A percentile compares a stretch with the other conserved stretches of the same genome.
phyloP scores from a whole-genome alignment of 92 coral and sea anemone species.

The Heliopora coerulea region DNA sequence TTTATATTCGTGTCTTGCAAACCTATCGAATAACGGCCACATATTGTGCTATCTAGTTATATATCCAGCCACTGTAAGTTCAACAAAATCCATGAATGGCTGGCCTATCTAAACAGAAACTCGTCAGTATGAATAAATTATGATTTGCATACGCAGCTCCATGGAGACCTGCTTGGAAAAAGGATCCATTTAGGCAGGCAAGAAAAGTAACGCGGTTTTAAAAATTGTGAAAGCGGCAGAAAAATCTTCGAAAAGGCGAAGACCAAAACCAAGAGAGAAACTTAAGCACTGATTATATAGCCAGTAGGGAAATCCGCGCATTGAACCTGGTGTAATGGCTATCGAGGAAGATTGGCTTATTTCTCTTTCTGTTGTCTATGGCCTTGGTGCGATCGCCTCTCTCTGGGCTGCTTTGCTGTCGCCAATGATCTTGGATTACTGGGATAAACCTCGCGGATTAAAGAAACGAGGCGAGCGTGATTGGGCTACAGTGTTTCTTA shows the following conservation, averaged over 20 bases:
- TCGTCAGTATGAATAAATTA: conserved; percentile 4
- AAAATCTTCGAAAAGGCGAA: no score
- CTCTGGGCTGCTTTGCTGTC: conserved; percentile 91
- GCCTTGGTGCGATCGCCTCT: conserved; percentile 82
- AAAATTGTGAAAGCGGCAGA: no score
- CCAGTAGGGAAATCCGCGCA: not conserved
- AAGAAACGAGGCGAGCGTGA: conserved; percentile 92
- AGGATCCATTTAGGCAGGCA: not conserved
- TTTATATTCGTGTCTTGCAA: no score
- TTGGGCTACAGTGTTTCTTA: conserved; percentile 92
- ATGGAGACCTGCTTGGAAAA: not conserved
- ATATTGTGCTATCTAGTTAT: no score
- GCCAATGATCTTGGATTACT: conserved; percentile 85
- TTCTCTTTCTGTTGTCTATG: conserved; percentile 88
- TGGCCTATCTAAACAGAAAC: not conserved
- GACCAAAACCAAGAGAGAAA: no score
- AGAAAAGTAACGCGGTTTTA: no score
- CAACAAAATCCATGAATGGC: not conserved
- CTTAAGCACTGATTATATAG: no score
- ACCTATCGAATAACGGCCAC: no score
- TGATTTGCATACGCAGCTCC: conserved; percentile 16
- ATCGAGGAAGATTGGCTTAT: conserved; percentile 99
- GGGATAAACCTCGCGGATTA: conserved; percentile 96
- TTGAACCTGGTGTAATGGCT: conserved; percentile 39
- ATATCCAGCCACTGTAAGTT: no score